Base-by-base conservation (phyloP, 2,888 invertebrate species). In the Spodoptera picta region DNA sequence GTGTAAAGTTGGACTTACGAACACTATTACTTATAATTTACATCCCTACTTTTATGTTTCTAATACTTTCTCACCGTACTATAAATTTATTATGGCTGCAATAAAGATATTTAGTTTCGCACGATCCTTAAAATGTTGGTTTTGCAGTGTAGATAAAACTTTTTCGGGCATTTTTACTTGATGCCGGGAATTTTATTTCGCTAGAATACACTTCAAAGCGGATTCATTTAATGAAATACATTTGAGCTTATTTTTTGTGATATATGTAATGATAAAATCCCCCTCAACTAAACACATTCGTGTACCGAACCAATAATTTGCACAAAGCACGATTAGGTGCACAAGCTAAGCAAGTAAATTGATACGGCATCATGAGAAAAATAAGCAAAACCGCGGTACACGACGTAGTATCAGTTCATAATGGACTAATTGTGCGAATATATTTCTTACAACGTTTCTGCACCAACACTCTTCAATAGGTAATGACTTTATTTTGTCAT, bases 391-490 rank as follows among this genome's bases (percentile, higher is more conserved):
- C 73, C 69, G 56, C 68, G 69, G 69, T 75, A 69, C 69, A 69
- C 70, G 77, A 74, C 79, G 80, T 79, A 74, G 83, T 87, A 87
- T 87, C 87, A 86, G 77, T 85, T 82, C 79, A 83, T 87, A 88
- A 86, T 87, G 74, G 75, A 77, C 79, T 65, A 88, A 89, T 88
- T 87, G 89, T 89, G 88, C 82, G 88, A 89, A 85, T 79, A 60
- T 36, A 51, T 71, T 87, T 86, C 82, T 86, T 86, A 64, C 60
- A 51, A 31, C 55, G 55, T 80, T 75, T 73, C 68, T 68, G 59
- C 60, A 41, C 24, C 51, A 60, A 60, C 47, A 68, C 51, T 74
- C 14, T 23, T 4, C 45, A 42, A 43, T 45, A 47, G 24, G 48
- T 73, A 64, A 74, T 73, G 62, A 65, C 77, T 79, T 72, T 47